Conservation (phyloP, 2,113 vertebrate species). For the Myotis lucifugus region DNA sequence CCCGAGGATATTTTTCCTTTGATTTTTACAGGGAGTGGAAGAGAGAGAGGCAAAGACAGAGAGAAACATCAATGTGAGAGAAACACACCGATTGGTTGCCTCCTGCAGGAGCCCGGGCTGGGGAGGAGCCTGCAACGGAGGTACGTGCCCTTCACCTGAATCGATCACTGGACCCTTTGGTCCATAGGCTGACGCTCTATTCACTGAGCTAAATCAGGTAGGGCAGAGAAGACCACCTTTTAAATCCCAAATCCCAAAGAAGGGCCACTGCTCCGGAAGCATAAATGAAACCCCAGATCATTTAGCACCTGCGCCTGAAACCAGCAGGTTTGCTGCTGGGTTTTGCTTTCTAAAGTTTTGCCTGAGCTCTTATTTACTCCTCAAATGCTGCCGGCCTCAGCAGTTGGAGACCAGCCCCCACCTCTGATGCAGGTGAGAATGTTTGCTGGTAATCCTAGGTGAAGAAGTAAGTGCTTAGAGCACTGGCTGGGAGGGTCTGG, state of each 20-base stretch:
- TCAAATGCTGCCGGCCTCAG: constrained; percentile 46
- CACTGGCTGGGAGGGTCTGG: background rate
- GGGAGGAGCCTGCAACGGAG: too few relatives aligned
- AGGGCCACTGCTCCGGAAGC: background rate
- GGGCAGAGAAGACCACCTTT: background rate
- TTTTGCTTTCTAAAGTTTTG: constrained; percentile 66
- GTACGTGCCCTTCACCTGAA: too few relatives aligned
- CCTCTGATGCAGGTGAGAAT: constrained; percentile 67
- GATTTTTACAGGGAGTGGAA: too few relatives aligned
- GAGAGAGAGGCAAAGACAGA: too few relatives aligned
- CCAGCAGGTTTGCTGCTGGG: constrained; percentile 37
- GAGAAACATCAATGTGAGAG: too few relatives aligned
- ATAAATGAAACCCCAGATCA: constrained; percentile 44
- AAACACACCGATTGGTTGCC: too few relatives aligned
- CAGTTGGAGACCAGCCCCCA: background rate
- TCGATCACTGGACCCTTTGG: too few relatives aligned
- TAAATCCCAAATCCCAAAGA: constrained; percentile 37
- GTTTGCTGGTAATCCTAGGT: constrained; percentile 61
- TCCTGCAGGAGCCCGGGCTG: too few relatives aligned
- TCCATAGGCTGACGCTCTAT: too few relatives aligned
- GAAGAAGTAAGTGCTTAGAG: constrained; percentile 67
- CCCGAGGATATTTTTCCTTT: too few relatives aligned
- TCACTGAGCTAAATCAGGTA: too few relatives aligned
- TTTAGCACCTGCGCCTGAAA: constrained; percentile 61
- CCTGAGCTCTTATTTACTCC: constrained; percentile 32